Base-by-base conservation (phyloP, 2,888 invertebrate genomes). In the Ormyrus labotus region DNA sequence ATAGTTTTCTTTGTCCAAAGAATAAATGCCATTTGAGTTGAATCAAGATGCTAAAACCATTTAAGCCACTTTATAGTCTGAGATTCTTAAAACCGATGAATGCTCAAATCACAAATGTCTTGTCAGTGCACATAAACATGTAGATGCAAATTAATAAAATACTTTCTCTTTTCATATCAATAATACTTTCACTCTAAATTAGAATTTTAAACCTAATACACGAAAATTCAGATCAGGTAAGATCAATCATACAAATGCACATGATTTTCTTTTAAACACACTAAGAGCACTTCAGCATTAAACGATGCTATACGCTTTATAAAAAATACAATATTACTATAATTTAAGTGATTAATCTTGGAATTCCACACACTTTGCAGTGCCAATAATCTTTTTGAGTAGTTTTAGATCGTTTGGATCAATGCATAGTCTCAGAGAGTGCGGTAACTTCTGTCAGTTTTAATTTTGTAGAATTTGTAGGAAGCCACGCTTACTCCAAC, bases 401-500 rank as follows among this genome's bases (percentile, higher is more conserved):
- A 82, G 55, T 68, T 71, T 83, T 74, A 80, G 71, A 80, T 83
- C 10, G 77, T 78, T 81, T 83, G 79, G 72, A 78, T 69, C 11
- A 82, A 64, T 71, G 86, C 84, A 85, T 86, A 84, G 82, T 86
- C 84, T 95, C 96, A 97, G 90, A 97, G 94, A 82, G 96, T 97
- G 88, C 96, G 96, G 91, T 97, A 98, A 91, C 96, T 96, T 85
- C 95, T 93, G 90, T 96, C 97, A 80, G 95, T 95, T 88, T 95
- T 94, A 82, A 96, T 95, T 91, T 95, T 96, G 92, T 97, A 97
- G 91, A 97, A 96, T 90, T 96, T 97, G 92, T 95, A 96, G 57
- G 95, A 96, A 87, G 97, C 95, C 91, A 95, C 94, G 3, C 95
- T 94, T 79, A 98, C 95, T 9, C 95, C 96, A 75, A 96, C 92